Evolutionary conservation across 2,797 vertebrate species (phyloP).

Genomic region (Lagocephalus sceleratus): DNA sequence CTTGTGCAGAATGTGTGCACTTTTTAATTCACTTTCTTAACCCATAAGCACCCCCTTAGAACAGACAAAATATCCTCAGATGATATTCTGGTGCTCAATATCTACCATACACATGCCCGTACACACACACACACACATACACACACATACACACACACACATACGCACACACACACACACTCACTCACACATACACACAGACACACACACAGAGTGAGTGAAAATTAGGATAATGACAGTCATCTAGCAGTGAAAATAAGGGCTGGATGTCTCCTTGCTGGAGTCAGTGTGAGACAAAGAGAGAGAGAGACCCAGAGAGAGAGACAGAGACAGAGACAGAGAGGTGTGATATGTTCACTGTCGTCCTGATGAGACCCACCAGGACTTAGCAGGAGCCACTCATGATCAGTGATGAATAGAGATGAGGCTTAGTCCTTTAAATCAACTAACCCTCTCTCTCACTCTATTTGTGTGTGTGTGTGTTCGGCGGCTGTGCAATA

Average conservation of each 20-base stretch:
- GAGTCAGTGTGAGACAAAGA: conserved; percentile 24
- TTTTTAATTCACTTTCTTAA: no score
- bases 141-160: conserved; percentile 3
- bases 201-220: conserved; percentile 24
- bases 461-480: no score
- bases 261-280: conserved; percentile 37
- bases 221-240: conserved; percentile 58
- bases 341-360: conserved; percentile 52
- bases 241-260: conserved; percentile 47
- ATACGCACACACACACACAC: background rate
- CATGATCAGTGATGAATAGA: conserved; percentile 48
- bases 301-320: background rate
- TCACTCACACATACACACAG: background rate
- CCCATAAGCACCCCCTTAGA: no score
- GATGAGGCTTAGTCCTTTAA: conserved; percentile 30
- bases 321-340: conserved; percentile 37
- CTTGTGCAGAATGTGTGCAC: no score
- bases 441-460: conserved; percentile 29
- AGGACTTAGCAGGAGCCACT: conserved; percentile 37
- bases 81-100: background rate
- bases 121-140: conserved; percentile 1
- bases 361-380: conserved; percentile 61
- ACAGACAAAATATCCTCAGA: no score
- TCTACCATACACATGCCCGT: background rate
- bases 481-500: conserved; percentile 5